These are phyloP conservation scores for Heliconius sara DNA, from an alignment of 2,888 invertebrate genomes.

Conservation along the genomic window DNA sequence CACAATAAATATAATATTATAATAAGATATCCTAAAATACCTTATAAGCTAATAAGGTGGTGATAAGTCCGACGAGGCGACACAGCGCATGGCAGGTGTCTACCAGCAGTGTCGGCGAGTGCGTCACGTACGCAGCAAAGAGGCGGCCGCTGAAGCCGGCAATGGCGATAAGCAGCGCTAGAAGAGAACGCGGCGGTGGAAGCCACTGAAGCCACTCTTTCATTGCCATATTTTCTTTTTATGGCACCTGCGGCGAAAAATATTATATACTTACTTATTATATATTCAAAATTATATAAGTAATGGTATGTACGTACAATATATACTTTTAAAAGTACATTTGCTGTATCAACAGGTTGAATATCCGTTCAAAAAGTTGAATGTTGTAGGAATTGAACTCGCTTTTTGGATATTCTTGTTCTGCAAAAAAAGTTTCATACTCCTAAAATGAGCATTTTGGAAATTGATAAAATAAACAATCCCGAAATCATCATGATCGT, in stretches of 20 bases:
- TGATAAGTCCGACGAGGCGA: constrained; percentile 92
- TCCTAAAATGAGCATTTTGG: neutral
- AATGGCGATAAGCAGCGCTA: constrained; percentile 88
- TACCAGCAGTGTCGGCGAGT: constrained; percentile 95
- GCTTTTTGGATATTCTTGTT: neutral
- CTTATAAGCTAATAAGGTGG: constrained; percentile 75
- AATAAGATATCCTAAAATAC: constrained; percentile 53
- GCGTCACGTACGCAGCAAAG: constrained; percentile 93
- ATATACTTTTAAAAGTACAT: neutral
- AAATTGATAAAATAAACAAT: neutral
- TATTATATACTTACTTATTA: neutral
- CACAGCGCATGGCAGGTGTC: constrained; percentile 98
- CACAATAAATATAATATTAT: neutral
- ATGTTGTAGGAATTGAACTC: neutral
- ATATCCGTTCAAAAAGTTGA: neutral
- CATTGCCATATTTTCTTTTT: constrained; percentile 85
- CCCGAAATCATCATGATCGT: neutral
- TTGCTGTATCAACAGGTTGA: neutral
- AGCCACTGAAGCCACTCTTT: constrained; percentile 90
- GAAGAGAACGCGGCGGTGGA: constrained; percentile 89
- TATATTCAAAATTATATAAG: neutral
- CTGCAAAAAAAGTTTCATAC: neutral
- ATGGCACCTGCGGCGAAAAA: constrained; percentile 15
- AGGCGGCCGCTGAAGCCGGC: constrained; percentile 92
- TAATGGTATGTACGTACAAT: too few relatives aligned